phyloP scores from a whole-genome alignment of 53 echinoderm and acorn worm species.

The Apostichopus leukothele region DNA sequence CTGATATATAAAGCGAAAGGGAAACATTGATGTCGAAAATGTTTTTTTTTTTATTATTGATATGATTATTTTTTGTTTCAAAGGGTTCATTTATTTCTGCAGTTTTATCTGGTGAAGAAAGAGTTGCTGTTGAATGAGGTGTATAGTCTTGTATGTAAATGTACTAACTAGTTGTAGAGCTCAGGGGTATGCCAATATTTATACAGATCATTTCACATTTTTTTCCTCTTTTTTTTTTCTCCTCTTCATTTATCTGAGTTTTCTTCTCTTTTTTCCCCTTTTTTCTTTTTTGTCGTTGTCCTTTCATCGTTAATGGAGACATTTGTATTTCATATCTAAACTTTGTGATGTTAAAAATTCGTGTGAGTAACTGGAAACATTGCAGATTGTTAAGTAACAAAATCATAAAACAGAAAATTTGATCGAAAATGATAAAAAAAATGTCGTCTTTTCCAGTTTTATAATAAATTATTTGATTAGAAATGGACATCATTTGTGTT shows the following conservation, averaged over 20 bases:
- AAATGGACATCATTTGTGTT: slow-evolving; percentile 23
- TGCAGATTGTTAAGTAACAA: slow-evolving; percentile 50
- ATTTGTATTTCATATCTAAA: slow-evolving; percentile 17
- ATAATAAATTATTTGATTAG: slow-evolving; percentile 99
- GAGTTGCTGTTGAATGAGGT: not conserved
- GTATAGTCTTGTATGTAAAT: slow-evolving; percentile 17
- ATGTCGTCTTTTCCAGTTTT: slow-evolving; percentile 89
- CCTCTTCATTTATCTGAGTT: no score
- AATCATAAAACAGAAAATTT: slow-evolving; percentile 3
- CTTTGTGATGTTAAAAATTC: slow-evolving; percentile 23
- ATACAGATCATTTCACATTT: slow-evolving; percentile 36
- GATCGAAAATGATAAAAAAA: slow-evolving; percentile 49
- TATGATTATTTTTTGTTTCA: no score
- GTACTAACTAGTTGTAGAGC: slow-evolving; percentile 46
- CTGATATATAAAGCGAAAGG: no score
- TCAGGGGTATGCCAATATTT: slow-evolving; percentile 44
- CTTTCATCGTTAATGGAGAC: slow-evolving; percentile 44
- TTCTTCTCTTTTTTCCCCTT: not conserved
- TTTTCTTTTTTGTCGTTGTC: not conserved
- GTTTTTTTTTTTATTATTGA: no score
- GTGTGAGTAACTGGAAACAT: slow-evolving; percentile 55
- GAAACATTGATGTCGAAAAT: no score
- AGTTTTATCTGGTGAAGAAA: not conserved
- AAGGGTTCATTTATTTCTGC: not conserved
- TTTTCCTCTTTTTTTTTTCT: not conserved